Base-by-base conservation (phyloP, 2,113 vertebrate species). In the Ramphastos sulfuratus region DNA sequence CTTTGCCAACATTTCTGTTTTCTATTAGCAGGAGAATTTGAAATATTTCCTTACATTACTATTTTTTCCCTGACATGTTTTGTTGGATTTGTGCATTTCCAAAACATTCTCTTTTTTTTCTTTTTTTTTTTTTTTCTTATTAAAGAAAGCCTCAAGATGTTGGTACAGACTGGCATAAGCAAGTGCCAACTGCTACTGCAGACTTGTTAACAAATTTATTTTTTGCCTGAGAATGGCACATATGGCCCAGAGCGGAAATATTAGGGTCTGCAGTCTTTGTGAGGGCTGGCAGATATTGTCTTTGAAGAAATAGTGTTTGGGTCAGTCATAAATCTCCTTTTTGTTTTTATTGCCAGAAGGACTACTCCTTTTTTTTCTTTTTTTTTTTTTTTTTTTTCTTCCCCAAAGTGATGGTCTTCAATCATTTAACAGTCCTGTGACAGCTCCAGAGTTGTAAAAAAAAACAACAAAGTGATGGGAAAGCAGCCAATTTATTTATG, bases 131-230 rank as follows among this genome's bases (percentile, higher is more conserved):
- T 44, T 91, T 81, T 85, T 86, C 91, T 73, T 78, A 69, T 91
- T 96, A 93, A 91, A 95, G 95, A 97, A 94, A 96, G 76, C 79
- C 96, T 97, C 97, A 98, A 98, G 97, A 98, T 97, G 97, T 97
- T 96, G 72, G 12, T 95, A 76, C 97, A 97, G 97, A 95, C 97
- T 98, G 97, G 91, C 94, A 84, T 89, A 95, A 98, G 73, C 56
- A 70, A 48, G 74, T 96, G 97, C 98, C 98, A 98, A 94, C 94
- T 97, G 94, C 96, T 97, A 93, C 80, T 96, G 85, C 95, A 97
- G 95, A 98, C 96, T 97, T 97, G 97, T 96, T 97, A 98, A 97
- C 96, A 96, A 96, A 96, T 97, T 92, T 96, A 94, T 97, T 97
- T 97, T 97, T 96, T 96, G 95, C 97, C 81, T 93, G 94, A 90